Percentiles rank a stretch among this genome's conserved stretches.
These are phyloP conservation scores for Merops nubicus DNA, from an alignment of 2,113 vertebrate genomes.

Conservation along the genomic window DNA sequence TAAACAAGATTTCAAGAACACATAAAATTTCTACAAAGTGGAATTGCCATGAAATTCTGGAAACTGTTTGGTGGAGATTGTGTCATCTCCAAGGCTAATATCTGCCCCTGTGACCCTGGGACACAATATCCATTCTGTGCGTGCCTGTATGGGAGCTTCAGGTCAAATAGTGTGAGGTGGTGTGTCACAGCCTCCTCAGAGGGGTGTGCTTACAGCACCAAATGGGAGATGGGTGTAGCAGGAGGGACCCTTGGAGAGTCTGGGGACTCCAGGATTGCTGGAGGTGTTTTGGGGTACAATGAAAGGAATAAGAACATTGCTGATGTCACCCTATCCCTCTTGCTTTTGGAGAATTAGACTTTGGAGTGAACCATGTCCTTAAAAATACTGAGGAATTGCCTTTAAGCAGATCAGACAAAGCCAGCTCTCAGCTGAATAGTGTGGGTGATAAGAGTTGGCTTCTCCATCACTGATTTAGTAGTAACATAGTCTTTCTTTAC, in stretches of 20 bases:
- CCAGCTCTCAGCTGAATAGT: background rate
- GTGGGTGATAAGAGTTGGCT: background rate
- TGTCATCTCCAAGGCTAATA: background rate
- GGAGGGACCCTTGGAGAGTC: background rate
- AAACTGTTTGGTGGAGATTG: background rate
- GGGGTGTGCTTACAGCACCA: background rate
- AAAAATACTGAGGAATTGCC: background rate
- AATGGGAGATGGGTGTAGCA: background rate
- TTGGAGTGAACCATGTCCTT: background rate
- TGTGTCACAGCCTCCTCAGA: rapidly evolving
- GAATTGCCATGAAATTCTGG: background rate
- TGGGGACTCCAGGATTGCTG: background rate
- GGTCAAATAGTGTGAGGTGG: background rate
- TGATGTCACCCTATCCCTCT: background rate
- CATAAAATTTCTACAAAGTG: background rate
- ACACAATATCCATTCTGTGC: background rate
- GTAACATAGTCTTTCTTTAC: background rate
- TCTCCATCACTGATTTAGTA: background rate
- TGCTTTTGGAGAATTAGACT: background rate
- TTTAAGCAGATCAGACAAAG: background rate
- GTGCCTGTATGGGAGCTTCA: background rate
- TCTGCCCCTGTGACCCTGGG: background rate
- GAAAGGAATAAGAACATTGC: background rate
- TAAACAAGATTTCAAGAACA: background rate
- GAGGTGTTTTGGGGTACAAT: background rate